Base-by-base conservation (phyloP, 2,113 vertebrate genomes). In the Hypocryptadius cinnamomeus region DNA sequence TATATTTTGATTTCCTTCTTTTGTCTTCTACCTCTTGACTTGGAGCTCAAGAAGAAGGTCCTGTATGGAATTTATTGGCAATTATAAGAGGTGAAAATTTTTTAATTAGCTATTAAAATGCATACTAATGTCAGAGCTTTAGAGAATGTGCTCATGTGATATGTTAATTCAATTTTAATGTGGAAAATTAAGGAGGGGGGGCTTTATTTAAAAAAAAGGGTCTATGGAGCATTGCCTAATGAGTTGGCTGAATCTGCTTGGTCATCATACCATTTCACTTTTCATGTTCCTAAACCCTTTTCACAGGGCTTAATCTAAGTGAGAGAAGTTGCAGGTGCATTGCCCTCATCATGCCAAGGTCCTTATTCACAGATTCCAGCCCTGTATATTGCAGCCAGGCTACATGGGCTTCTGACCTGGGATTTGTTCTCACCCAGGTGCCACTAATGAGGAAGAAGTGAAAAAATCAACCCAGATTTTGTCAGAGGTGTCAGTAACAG, bases 71-170 rank as follows among this genome's bases (percentile, higher is more conserved):
- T 89, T 92, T 87, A 91, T 54, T 91, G 74, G 78, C 74, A 87
- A 71, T 79, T 89, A 33, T 31, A 83, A 59, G 71, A 89, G 70
- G 54, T 93, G 68, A 44, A 87, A 82, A 21, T 74, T 89, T 80
- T 94, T 91, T 78, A 95, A 92, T 95, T 87, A 92, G 71, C 74
- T 89, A 93, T 93, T 92, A 91, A 94, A 94, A 95, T 94, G 71
- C 84, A 93, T 59, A 47, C 19, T 91, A 80, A 79, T 85, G 30
- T 59, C 59, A 77, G 30, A 66, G 17, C 39, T 91, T 89, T 92
- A 73, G 80, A 77, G 19, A 77, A 85, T 82, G 59, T 83, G 16
- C 8, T 82, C 44, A 59, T 79, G 42, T 91, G 71, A 85, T 70
- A 21, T 74, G 76, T 63, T 94, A 91, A 96, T 82, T 87, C 18